phyloP scores from a whole-genome alignment of 2,113 vertebrate species.

The Siniperca knerii region DNA sequence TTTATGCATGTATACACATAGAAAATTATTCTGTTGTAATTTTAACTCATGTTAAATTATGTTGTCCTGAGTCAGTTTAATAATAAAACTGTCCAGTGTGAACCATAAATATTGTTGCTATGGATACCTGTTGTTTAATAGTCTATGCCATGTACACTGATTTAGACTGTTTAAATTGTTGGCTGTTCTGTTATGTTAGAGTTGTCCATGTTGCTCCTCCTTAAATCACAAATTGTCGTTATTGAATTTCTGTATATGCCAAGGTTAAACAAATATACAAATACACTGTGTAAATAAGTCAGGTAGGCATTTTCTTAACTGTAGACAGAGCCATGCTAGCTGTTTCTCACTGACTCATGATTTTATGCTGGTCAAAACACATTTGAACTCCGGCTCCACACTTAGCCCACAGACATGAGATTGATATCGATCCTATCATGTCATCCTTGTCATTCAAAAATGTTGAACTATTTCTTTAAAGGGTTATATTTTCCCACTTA shows the following conservation, averaged over 20 bases:
- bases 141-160: not conserved
- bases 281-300: not conserved
- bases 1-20: slow-evolving; percentile 5
- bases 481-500: not conserved
- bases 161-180: not conserved
- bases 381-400: too few relatives aligned
- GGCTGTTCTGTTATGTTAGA: not conserved
- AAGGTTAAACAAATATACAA: not conserved
- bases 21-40: slow-evolving; percentile 15
- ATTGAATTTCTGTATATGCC: not conserved
- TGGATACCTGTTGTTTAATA: slow-evolving; percentile 7
- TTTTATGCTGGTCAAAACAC: not conserved
- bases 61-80: not conserved
- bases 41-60: slow-evolving; percentile 10
- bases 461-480: not conserved
- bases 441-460: not conserved
- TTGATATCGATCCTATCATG: too few relatives aligned
- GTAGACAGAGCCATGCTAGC: too few relatives aligned
- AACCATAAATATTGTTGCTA: slow-evolving; percentile 22
- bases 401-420: too few relatives aligned
- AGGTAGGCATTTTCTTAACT: too few relatives aligned
- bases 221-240: not conserved
- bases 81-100: slow-evolving; percentile 2
- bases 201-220: not conserved
- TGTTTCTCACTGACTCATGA: too few relatives aligned